Evolutionary conservation across 2,797 vertebrate species (phyloP).

Genomic region (Rhynchonycteris naso): DNA sequence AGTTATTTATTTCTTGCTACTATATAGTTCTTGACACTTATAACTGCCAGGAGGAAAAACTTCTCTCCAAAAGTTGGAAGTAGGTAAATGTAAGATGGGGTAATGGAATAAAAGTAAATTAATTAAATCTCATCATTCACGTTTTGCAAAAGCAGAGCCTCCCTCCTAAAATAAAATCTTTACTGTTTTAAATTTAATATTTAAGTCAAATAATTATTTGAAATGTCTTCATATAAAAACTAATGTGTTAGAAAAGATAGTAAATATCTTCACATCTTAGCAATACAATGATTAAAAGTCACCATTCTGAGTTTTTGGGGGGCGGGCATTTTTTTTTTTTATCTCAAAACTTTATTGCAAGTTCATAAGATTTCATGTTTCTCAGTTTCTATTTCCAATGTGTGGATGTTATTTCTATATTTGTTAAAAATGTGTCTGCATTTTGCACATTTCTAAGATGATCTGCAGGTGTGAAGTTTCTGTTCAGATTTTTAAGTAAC

Average conservation of each 20-base stretch:
- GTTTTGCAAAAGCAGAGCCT: neutral
- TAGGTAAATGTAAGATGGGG: neutral
- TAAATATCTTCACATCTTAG: conserved; percentile 60
- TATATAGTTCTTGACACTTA: neutral
- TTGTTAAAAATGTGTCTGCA: conserved; percentile 80
- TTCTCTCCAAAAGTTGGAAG: neutral
- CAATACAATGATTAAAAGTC: conserved; percentile 73
- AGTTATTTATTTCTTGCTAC: neutral
- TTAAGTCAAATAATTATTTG: conserved; percentile 60
- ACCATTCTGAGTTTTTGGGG: conserved; percentile 45
- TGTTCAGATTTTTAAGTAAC: conserved; percentile 76
- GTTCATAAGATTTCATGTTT: conserved; percentile 74
- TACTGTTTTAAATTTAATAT: conserved; percentile 57
- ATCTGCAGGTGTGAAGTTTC: conserved; percentile 82
- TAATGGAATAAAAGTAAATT: neutral
- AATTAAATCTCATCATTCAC: neutral
- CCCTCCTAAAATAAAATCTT: neutral
- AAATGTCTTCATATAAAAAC: conserved; percentile 74
- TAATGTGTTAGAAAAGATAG: conserved; percentile 64
- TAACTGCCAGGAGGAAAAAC: neutral
- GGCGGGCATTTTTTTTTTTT: conserved; percentile 72
- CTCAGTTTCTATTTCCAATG: conserved; percentile 80
- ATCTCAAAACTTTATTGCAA: conserved; percentile 77
- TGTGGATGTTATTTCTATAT: conserved; percentile 83
- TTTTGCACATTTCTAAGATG: conserved; percentile 82